Evolutionary conservation across 2,113 vertebrate species (phyloP), one percentile per base, ranked within the genome.

Genomic region (Chrysemys picta): DNA sequence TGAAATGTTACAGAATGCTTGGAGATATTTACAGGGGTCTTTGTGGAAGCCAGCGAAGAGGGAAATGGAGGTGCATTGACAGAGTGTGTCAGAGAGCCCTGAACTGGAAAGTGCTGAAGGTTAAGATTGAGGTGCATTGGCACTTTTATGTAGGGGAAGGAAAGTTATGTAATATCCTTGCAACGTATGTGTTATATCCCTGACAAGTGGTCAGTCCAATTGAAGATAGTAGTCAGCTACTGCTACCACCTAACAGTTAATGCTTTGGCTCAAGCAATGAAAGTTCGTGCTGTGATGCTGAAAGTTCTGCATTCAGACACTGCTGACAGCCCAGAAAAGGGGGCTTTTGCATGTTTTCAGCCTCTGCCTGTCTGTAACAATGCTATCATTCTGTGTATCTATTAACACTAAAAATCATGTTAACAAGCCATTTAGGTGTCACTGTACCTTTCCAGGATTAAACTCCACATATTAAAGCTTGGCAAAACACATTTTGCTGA

Each of bases 161-260:
- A 88, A 91, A 21, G 24, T 13, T 76, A 76, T 76, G 79, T 52
- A 8, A 42, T 29, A 50, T 56, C 88, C 53, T 45, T 87, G 29
- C 5, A 3, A 49, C 53, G 2, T 14, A 35, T 62, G 85, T 16
- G 1, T 31, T 59, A 54, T 57, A 7, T 50, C 52, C 49, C 1
- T 24, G 59, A 21, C 21, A n/a, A 79, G 22, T 56, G 22, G 8
- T 87, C 53, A 79, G 35, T n/a, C 84, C 16, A 35, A 54, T 17
- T 53, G 76, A 38, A 88, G 91, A 42, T 31, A 80, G 4, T 5
- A 0, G 0, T 0, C 0, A 10, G 7, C 21, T 42, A 42, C 22
- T 85, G 53, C 10, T 53, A 5, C 53, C 82, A 84, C 53, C 88
- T 82, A 88, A 24, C 52, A 87, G 7, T 56, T n/a, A 21, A 19